Base-by-base conservation (phyloP, 2,113 vertebrate genomes). In the Hydropotes inermis region DNA sequence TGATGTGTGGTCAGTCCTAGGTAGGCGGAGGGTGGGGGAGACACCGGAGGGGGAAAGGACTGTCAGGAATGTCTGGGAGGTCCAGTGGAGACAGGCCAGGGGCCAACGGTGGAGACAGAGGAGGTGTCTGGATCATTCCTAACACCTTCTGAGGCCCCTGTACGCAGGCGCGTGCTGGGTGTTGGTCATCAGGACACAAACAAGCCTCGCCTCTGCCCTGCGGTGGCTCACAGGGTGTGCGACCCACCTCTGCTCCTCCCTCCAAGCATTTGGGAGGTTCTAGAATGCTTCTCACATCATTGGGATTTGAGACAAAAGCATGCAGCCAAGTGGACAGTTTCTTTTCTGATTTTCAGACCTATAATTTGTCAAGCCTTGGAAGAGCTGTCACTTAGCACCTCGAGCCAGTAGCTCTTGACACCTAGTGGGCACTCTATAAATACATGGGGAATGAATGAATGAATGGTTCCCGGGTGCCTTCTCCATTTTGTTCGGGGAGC, bases 151-250 rank as follows among this genome's bases (percentile, higher is more conserved):
- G 2, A 52, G 70, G 60, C n/a, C 27, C 25, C 12, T 23, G 6
- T 0, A 0, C 9, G 21, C 61, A 43, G 27, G 61, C 3, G 0
- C 0, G 5, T 15, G 36, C 7, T 2, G 25, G 36, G 25, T 0
- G 0, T n/a, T 39, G 12, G 50, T 10, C 84, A 10, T 17, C 4
- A 1, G 85, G n/a, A 21, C 67, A 4, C 28, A 30, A 25, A 1
- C 5, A 14, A 52, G 27, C 90, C 58, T 23, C 5, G 16, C 5
- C 14, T 7, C 47, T 64, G 28, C 12, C 13, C 2, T 1, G 0
- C 3, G 0, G 28, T 3, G 30, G n/a, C 54, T 55, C 47, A 8
- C 36, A 9, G 47, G 52, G 5, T n/a, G 2, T 1, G 16, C 45
- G 21, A 12, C 67, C 25, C 6, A 4, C 36, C 11, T 50, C 13